phyloP scores from a whole-genome alignment of 2,113 vertebrate species.

The Salvelinus sp. region DNA sequence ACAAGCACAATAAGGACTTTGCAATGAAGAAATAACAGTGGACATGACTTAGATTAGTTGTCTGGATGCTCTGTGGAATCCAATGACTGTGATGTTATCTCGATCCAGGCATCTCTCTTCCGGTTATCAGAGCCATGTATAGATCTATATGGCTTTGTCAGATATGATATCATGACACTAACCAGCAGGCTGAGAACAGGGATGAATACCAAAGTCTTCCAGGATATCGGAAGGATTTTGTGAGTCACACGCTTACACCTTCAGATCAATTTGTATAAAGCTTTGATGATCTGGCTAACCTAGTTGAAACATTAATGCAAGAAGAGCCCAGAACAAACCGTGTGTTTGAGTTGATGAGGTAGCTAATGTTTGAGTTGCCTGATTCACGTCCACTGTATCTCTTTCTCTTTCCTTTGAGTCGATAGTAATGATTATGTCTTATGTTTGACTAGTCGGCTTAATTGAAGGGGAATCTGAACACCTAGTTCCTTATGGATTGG shows the following conservation, averaged over 20 bases:
- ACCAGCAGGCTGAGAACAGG: background rate
- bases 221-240: background rate
- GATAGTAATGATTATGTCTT: conserved; percentile 4
- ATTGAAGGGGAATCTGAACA: conserved; percentile 19
- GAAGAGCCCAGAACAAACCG: no score
- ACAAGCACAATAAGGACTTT: conserved; percentile 64
- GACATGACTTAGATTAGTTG: background rate
- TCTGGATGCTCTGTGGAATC: background rate
- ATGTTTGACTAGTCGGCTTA: background rate
- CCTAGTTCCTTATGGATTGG: conserved; percentile 9
- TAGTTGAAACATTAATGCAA: background rate
- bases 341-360: background rate
- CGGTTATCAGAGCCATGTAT: background rate
- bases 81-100: no score
- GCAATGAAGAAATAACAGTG: conserved; percentile 54
- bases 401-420: conserved; percentile 1
- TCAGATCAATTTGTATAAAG: background rate
- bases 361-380: background rate
- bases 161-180: background rate
- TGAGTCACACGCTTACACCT: background rate
- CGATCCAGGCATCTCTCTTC: background rate
- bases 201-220: background rate
- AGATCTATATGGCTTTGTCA: no score
- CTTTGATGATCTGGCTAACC: background rate
- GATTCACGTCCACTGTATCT: background rate